Conservation (phyloP, 2,113 vertebrate species). For the Charadrius vociferus region DNA sequence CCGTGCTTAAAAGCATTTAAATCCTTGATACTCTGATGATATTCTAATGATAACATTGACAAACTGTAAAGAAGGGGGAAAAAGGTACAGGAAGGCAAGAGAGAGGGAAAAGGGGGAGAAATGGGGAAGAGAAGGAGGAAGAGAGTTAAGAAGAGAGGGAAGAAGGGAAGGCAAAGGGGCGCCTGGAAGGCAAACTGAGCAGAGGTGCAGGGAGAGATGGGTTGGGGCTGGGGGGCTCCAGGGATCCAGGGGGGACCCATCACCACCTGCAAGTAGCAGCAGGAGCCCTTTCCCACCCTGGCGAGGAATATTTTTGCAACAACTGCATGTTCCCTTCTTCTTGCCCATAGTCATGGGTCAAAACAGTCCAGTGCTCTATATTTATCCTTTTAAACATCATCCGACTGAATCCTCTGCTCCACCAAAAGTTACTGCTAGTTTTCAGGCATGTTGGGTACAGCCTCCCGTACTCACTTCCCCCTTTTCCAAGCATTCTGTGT, state of each 20-base stretch:
- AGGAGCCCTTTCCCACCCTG: not conserved
- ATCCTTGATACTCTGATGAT: too few species aligned
- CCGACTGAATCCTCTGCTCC: fast-evolving
- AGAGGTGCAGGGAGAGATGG: not conserved
- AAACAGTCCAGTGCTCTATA: not conserved
- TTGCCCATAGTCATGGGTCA: not conserved
- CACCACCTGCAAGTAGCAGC: not conserved
- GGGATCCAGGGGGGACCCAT: too few species aligned
- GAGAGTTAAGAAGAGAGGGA: not conserved
- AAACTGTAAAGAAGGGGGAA: not conserved
- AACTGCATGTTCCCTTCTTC: fast-evolving
- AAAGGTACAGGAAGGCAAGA: not conserved
- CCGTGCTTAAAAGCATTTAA: not conserved
- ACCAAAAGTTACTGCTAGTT: not conserved
- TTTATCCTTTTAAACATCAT: not conserved
- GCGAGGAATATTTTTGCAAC: not conserved
- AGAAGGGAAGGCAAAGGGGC: not conserved
- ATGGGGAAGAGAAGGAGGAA: not conserved
- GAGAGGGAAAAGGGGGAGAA: not conserved
- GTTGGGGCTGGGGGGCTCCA: not conserved
- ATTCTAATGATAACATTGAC: not conserved
- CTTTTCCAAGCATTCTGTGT: not conserved
- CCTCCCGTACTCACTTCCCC: not conserved
- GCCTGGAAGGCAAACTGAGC: not conserved
- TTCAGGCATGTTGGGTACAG: not conserved